Evolutionary conservation across 2,113 vertebrate genomes (phyloP).

Genomic region (Glareola pratincola): DNA sequence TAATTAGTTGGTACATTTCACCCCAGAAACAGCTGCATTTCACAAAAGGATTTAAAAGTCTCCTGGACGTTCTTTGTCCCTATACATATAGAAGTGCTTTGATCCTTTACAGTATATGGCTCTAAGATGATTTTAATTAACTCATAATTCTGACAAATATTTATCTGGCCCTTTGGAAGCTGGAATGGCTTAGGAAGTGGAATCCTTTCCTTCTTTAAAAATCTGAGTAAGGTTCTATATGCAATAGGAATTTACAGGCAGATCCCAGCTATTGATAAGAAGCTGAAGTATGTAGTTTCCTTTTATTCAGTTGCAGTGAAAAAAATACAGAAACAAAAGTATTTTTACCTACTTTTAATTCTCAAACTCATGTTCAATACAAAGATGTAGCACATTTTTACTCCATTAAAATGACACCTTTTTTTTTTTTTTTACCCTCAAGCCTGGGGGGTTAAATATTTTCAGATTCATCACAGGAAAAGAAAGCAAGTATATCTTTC

Average conservation of each 20-base stretch:
- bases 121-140: not conserved
- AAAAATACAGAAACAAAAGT: not conserved
- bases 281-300: not conserved
- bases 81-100: not conserved
- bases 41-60: not conserved
- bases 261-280: not conserved
- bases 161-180: not conserved
- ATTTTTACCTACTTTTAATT: not conserved
- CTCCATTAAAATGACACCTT: not conserved
- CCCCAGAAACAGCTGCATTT: not conserved
- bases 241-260: not conserved
- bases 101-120: not conserved
- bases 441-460: not conserved
- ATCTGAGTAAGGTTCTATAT: not conserved
- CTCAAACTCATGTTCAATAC: not conserved
- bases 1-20: not conserved
- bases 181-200: not conserved
- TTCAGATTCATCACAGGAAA: conserved; percentile 7
- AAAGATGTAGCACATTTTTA: not conserved
- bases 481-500: conserved; percentile 13
- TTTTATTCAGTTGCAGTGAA: not conserved
- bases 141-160: not conserved
- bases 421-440: not conserved
- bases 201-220: not conserved
- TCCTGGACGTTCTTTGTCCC: not conserved